Percentiles rank a stretch among this genome's conserved stretches.
Evolutionary conservation across 2,888 invertebrate species (phyloP).

Genomic region (Cephalotes varians): DNA sequence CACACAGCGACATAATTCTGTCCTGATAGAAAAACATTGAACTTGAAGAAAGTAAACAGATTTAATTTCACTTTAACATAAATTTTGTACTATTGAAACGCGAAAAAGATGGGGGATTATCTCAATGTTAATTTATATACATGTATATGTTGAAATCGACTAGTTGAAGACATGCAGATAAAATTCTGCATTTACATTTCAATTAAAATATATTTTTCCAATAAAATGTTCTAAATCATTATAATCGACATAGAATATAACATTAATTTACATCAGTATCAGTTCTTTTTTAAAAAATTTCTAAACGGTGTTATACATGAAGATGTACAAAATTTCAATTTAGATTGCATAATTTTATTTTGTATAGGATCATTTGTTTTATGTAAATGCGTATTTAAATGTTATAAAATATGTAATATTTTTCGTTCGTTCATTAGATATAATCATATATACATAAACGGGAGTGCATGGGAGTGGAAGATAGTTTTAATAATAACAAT

Average conservation of each 20-base stretch:
- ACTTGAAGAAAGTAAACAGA: slow-evolving; percentile 51
- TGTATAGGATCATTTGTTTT: slow-evolving; percentile 17
- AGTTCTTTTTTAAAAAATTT: slow-evolving; percentile 10
- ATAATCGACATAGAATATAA: slow-evolving; percentile 12
- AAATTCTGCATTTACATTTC: slow-evolving; percentile 68
- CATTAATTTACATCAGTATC: slow-evolving; percentile 5
- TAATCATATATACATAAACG: slow-evolving; percentile 54
- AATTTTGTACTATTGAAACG: slow-evolving; percentile 64
- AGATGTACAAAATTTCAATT: slow-evolving; percentile 12
- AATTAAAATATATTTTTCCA: slow-evolving; percentile 60
- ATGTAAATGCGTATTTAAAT: slow-evolving; percentile 37
- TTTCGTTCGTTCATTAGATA: slow-evolving; percentile 28
- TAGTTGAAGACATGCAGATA: slow-evolving; percentile 47
- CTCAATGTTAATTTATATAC: slow-evolving; percentile 52
- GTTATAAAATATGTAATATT: slow-evolving; percentile 34
- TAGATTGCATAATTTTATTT: slow-evolving; percentile 25
- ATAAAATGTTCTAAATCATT: slow-evolving; percentile 13
- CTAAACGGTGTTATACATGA: slow-evolving; percentile 5
- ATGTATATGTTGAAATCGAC: slow-evolving; percentile 67
- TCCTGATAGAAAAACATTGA: slow-evolving; percentile 41
- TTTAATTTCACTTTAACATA: slow-evolving; percentile 55
- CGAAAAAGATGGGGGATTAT: slow-evolving; percentile 28
- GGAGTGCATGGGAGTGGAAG: slow-evolving; percentile 57
- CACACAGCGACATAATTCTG: slow-evolving; percentile 57
- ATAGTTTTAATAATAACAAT: slow-evolving; percentile 58